A percentile compares a stretch with the other conserved stretches of the same genome.
These are phyloP conservation scores for Micrastur ruficollis DNA, from an alignment of 2,797 vertebrate species.

Conservation along the genomic window DNA sequence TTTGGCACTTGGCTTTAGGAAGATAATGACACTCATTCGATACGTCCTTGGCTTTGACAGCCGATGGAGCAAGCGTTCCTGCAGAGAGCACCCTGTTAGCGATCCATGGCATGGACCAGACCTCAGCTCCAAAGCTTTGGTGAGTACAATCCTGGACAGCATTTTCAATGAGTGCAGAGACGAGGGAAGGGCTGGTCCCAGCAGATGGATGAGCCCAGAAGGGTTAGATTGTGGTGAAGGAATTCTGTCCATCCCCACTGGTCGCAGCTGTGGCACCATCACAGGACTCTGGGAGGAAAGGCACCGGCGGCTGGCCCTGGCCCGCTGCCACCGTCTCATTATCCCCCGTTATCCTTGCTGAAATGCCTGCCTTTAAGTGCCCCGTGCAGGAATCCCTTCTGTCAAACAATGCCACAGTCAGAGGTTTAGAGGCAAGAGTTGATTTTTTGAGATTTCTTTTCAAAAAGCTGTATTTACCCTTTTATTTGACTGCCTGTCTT, in stretches of 20 bases:
- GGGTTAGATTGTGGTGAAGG: not conserved
- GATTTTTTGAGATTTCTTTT: not conserved
- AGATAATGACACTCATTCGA: not conserved
- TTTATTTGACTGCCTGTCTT: not conserved
- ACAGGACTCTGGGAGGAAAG: not conserved
- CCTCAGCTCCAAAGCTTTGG: not conserved
- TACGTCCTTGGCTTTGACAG: not conserved
- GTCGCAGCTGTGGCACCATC: not conserved
- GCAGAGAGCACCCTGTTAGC: fast-evolving
- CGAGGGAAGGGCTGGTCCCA: not conserved
- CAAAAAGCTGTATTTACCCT: not conserved
- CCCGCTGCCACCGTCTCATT: not conserved
- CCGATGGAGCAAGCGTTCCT: not conserved
- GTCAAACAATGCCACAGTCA: not conserved
- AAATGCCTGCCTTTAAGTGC: not conserved
- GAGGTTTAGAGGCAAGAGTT: not conserved
- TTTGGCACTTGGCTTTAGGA: not conserved
- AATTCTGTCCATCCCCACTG: not conserved
- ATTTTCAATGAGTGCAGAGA: not conserved
- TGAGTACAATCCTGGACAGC: not conserved
- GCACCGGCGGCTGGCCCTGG: not conserved
- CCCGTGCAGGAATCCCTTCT: not conserved
- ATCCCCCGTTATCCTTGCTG: not conserved
- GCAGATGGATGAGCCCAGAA: not conserved
- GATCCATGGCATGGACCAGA: not conserved